Evolutionary conservation across 2,113 vertebrate species (phyloP).

Genomic region (Macheiramphus alcinus): DNA sequence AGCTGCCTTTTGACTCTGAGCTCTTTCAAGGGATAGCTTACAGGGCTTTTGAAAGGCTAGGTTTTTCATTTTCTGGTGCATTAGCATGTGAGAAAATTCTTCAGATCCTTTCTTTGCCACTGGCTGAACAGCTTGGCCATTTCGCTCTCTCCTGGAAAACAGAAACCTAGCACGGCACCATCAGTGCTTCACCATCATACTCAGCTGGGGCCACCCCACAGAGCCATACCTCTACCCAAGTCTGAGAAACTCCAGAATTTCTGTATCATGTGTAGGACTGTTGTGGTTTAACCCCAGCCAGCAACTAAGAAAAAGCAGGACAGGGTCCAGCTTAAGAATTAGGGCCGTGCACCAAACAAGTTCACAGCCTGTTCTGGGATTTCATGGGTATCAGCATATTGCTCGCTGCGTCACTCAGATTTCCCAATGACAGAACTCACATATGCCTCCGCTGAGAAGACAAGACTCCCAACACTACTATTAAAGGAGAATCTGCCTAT

Average conservation of each 20-base stretch:
- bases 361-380: neutral
- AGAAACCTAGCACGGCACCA: neutral
- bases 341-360: neutral
- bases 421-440: neutral
- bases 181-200: neutral
- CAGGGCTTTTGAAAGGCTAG: neutral
- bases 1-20: neutral
- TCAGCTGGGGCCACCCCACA: neutral
- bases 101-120: neutral
- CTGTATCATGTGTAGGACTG: neutral
- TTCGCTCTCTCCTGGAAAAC: neutral
- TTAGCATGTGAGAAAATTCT: neutral
- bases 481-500: neutral
- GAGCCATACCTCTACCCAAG: neutral
- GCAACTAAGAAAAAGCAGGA: neutral
- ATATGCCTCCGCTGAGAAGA: neutral
- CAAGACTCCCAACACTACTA: neutral
- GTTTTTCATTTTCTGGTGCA: neutral
- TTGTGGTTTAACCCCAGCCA: no score
- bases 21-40: neutral
- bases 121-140: neutral
- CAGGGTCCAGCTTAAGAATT: neutral
- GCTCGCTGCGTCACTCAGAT: neutral
- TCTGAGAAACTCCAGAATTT: neutral
- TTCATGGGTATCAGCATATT: neutral